A percentile compares a stretch with the other conserved stretches of the same genome.
Evolutionary conservation across 2,113 vertebrate genomes (phyloP).

Genomic region (Orcinus orca): DNA sequence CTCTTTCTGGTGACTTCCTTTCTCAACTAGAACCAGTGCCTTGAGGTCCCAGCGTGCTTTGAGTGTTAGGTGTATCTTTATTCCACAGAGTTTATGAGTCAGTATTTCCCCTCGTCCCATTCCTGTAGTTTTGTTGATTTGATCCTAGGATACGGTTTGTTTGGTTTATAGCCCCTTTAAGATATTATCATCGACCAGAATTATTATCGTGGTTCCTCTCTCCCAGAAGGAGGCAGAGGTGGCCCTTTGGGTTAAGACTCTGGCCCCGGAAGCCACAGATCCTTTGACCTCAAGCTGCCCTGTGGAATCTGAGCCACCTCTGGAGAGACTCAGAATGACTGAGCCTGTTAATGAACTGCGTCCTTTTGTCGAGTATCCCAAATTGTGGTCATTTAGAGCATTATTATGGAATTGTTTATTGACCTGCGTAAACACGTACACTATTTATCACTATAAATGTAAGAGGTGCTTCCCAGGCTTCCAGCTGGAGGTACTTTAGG

Average conservation of each 20-base stretch:
- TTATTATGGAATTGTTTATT: constrained; percentile 39
- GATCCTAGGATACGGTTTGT: background rate
- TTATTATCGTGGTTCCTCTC: background rate
- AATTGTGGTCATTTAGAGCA: constrained; percentile 33
- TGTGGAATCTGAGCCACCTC: constrained; percentile 26
- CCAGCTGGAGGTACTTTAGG: background rate
- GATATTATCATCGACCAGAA: background rate
- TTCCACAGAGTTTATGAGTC: background rate
- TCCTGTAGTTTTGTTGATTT: background rate
- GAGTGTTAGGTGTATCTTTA: background rate
- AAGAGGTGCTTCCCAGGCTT: constrained; percentile 37
- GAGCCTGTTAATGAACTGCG: background rate
- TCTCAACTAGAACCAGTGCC: background rate
- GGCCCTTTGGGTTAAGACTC: background rate
- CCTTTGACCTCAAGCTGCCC: constrained; percentile 44
- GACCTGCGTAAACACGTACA: background rate
- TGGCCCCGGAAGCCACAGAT: background rate
- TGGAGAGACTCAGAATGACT: constrained; percentile 48
- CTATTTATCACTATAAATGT: constrained; percentile 43
- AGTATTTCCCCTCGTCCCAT: background rate
- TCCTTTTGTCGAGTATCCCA: constrained; percentile 7
- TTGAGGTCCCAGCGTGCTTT: background rate
- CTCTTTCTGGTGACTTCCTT: background rate
- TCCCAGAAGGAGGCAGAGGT: background rate
- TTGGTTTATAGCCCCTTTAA: background rate